Percentiles rank a stretch among this genome's conserved stretches.
These are phyloP conservation scores for Plebejus anna DNA, from an alignment of 2,888 invertebrate species.

Conservation along the genomic window DNA sequence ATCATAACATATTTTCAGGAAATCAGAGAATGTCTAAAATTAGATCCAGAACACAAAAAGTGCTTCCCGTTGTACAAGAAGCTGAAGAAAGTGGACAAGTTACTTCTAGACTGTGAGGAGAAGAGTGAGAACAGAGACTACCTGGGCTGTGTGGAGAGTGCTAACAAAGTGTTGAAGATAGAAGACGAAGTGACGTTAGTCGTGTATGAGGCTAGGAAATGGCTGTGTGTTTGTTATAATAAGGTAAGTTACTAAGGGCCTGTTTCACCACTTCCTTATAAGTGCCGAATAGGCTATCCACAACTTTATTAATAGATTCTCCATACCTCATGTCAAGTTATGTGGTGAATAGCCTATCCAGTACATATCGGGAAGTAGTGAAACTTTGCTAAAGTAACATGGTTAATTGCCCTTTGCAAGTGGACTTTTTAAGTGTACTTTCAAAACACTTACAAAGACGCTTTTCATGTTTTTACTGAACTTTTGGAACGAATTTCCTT, in stretches of 20 bases:
- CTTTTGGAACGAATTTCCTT: too few species aligned
- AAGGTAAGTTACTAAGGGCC: constrained; percentile 49
- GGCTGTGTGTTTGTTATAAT: constrained; percentile 89
- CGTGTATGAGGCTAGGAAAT: constrained; percentile 85
- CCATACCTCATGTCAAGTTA: too few species aligned
- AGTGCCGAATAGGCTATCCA: too few species aligned
- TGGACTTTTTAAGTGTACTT: too few species aligned
- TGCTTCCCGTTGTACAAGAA: constrained; percentile 98
- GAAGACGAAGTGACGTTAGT: constrained; percentile 87
- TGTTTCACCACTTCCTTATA: too few species aligned
- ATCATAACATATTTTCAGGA: constrained; percentile 68
- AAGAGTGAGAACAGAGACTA: constrained; percentile 82
- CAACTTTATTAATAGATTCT: too few species aligned
- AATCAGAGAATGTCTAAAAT: constrained; percentile 96
- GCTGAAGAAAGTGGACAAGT: constrained; percentile 94
- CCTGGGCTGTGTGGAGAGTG: constrained; percentile 84
- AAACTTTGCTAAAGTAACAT: too few species aligned
- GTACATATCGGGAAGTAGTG: too few species aligned
- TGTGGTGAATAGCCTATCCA: too few species aligned
- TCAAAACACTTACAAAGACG: too few species aligned
- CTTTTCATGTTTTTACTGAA: too few species aligned
- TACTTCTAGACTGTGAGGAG: constrained; percentile 83
- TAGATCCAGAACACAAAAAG: constrained; percentile 98
- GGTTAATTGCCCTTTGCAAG: too few species aligned
- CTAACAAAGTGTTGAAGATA: constrained; percentile 82